These are phyloP conservation scores for Condylura cristata DNA, from an alignment of 2,113 vertebrate genomes.

Conservation along the genomic window DNA sequence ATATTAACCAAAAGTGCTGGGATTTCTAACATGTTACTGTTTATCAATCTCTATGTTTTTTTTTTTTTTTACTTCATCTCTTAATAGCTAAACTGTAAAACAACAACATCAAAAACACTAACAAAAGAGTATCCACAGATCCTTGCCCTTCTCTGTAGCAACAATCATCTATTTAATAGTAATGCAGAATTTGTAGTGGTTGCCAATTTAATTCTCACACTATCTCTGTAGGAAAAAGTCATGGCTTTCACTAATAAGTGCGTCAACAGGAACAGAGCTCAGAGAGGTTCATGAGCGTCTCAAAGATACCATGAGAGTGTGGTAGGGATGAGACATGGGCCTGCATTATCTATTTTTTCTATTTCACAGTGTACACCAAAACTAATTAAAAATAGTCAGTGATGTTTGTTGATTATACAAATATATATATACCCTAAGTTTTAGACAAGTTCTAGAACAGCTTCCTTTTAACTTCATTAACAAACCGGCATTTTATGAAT, in stretches of 20 bases:
- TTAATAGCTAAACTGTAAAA: background rate
- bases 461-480: background rate
- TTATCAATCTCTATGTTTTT: background rate
- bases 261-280: background rate
- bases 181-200: background rate
- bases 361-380: rapidly evolving
- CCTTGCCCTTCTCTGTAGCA: background rate
- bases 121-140: too few relatives aligned
- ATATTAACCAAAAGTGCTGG: background rate
- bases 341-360: background rate
- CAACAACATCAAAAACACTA: background rate
- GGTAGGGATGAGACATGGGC: too few relatives aligned
- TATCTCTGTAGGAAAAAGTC: background rate
- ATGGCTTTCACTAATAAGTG: background rate
- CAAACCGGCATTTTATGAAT: background rate
- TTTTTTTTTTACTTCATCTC: background rate
- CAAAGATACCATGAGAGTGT: background rate
- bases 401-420: background rate
- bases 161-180: background rate
- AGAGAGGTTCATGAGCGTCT: background rate
- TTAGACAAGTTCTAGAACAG: background rate
- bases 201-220: background rate
- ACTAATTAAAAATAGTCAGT: background rate
- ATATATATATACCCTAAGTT: background rate
- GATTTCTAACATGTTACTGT: background rate